Evolutionary conservation across 2,888 invertebrate genomes (phyloP), one percentile per base, ranked within the genome.

Genomic region (Scaptomyza tumidula): DNA sequence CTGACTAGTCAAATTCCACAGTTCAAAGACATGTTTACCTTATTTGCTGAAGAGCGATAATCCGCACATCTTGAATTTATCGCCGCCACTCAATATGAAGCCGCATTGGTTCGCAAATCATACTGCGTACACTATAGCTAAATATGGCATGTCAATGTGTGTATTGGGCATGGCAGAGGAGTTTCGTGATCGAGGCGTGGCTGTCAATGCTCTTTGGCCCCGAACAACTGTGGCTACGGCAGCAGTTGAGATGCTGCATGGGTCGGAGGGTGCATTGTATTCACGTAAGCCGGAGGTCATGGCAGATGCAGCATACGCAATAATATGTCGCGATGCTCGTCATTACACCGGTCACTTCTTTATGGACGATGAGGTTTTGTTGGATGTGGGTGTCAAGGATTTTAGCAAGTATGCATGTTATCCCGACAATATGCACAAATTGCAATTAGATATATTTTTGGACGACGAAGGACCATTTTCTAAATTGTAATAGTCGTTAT

Each of bases 71-170:
- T 93, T 99, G 46, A 99, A 98, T 91, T 93, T 99, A 57, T 98
- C 98, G 37, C 99, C 99, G 1, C 99, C 99, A 0, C 93, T 99
- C 16, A 97, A 96, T 90, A 94, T 99, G 96, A 94, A 95, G 76
- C 95, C 97, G 0, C 93, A 94, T 80, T 99, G 99, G 99, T 94
- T 99, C 90, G 94, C 95, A 61, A 94, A 96, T 87, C 97, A 98
- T 92, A 96, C 98, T 45, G 98, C 98, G 0, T 99, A 99, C 92
- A 99, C 99, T 0, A 98, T 99, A 95, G 98, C 99, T 0, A 99
- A 99, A 91, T 99, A 98, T 91, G 99, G 98, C 24, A 99, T 99
- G 99, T 98, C 98, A 0, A 97, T 99, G 97, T 99, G 98, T 92
- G 98, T 97, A 2, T 93, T 99, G n/a, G 99, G 99, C n/a, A 98